Conservation (phyloP, 2,113 vertebrate species). For the Clarias batrachus region DNA sequence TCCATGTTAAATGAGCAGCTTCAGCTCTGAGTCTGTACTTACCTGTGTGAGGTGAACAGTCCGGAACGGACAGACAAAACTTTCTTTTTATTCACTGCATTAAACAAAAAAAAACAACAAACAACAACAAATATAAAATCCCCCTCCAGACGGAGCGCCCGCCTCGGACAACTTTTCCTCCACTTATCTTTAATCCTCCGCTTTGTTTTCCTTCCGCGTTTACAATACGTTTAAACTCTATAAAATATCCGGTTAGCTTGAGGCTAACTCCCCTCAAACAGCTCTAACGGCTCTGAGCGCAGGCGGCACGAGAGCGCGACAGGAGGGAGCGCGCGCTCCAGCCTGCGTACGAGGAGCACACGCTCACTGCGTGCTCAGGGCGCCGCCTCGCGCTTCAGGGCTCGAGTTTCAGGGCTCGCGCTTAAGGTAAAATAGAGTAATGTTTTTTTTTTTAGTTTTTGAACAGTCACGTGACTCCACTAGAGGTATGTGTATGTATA, state of each 20-base stretch:
- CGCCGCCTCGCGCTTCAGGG: not conserved
- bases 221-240: not conserved
- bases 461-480: too few species aligned
- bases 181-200: not conserved
- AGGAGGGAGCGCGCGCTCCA: not conserved
- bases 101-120: too few species aligned
- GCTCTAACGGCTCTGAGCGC: not conserved
- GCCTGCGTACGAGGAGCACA: not conserved
- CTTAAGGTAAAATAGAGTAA: too few species aligned
- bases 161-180: not conserved
- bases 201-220: not conserved
- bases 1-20: not conserved
- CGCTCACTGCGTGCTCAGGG: not conserved
- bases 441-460: too few species aligned
- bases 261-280: not conserved
- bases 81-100: not conserved
- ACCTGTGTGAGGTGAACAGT: not conserved
- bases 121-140: not conserved
- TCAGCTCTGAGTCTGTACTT: not conserved
- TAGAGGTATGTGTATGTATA: too few species aligned
- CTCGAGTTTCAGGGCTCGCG: too few species aligned
- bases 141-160: not conserved
- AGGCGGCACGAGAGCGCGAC: slow-evolving; percentile 1
- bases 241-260: not conserved
- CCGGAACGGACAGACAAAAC: not conserved